phyloP scores from a whole-genome alignment of 92 coral and sea anemone genomes.

The Phenganax subtilis region DNA sequence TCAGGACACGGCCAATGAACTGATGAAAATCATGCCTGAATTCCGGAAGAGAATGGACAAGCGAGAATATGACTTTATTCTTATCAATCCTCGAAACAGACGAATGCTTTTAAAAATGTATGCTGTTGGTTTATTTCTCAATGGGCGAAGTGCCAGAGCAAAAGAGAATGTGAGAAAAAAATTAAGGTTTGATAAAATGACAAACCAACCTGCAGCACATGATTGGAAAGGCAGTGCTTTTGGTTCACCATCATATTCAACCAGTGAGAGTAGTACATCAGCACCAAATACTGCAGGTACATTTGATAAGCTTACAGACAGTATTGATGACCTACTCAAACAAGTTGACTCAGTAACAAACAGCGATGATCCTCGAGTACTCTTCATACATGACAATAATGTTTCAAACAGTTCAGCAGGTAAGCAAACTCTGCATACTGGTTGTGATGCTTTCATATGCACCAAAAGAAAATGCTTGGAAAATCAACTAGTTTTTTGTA shows the following conservation, averaged over 20 bases:
- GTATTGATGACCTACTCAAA: slow-evolving; percentile 30
- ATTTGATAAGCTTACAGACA: slow-evolving; percentile 13
- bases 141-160: slow-evolving; percentile 84
- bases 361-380: slow-evolving; percentile 6
- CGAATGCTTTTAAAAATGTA: slow-evolving; percentile 95
- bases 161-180: slow-evolving; percentile 82
- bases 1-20: slow-evolving; percentile 92
- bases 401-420: slow-evolving; percentile 20
- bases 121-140: slow-evolving; percentile 87
- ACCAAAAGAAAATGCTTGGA: neutral
- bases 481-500: neutral
- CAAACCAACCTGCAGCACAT: slow-evolving; percentile 4
- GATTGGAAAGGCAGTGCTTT: neutral
- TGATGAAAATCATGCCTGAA: slow-evolving; percentile 91
- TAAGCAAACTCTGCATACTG: neutral
- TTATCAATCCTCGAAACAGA: slow-evolving; percentile 85
- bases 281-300: slow-evolving; percentile 39
- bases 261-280: slow-evolving; percentile 22
- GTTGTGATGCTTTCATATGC: neutral
- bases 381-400: slow-evolving; percentile 19
- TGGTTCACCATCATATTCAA: slow-evolving; percentile 21
- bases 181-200: slow-evolving; percentile 46
- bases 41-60: slow-evolving; percentile 94
- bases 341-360: slow-evolving; percentile 20
- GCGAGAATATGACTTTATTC: slow-evolving; percentile 88